Percentiles rank a stretch among this genome's conserved stretches.
Evolutionary conservation across 1,140 invertebrate genomes (phyloP).

Genomic region (Vanessa tameamea): DNA sequence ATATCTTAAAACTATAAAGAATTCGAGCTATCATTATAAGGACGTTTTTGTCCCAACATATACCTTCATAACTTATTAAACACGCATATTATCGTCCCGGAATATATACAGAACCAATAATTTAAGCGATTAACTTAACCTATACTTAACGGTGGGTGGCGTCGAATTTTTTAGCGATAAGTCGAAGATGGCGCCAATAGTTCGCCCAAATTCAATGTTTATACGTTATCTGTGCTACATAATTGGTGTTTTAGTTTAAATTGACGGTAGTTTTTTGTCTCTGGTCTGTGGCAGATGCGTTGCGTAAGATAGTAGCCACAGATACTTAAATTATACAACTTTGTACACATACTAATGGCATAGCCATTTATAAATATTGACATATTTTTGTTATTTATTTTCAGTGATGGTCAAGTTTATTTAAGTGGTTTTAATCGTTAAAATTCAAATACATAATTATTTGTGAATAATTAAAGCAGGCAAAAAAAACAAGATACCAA

Average conservation of each 20-base stretch:
- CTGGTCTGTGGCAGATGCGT: constrained; percentile 32
- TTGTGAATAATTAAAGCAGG: no score
- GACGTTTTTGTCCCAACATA: no score
- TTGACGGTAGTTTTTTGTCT: constrained; percentile 30
- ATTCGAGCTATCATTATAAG: no score
- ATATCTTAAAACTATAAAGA: no score
- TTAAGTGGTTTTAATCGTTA: no score
- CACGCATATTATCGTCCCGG: not conserved
- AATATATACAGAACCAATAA: constrained; percentile 22
- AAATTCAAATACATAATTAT: no score
- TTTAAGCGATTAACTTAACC: not conserved
- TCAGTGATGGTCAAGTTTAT: no score
- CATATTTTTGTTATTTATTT: no score
- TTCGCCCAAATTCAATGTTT: constrained; percentile 48
- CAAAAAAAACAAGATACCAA: no score
- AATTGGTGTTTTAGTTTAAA: constrained; percentile 61
- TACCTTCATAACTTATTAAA: not conserved
- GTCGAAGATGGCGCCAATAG: constrained; percentile 54
- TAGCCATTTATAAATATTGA: constrained; percentile 3
- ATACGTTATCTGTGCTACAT: constrained; percentile 57
- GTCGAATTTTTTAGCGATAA: constrained; percentile 56
- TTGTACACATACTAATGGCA: no score
- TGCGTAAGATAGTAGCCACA: constrained; percentile 52
- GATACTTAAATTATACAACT: not conserved
- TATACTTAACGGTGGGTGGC: constrained; percentile 47